These are phyloP conservation scores for Agrilus planipennis DNA, from an alignment of 1,140 invertebrate species.

Conservation along the genomic window DNA sequence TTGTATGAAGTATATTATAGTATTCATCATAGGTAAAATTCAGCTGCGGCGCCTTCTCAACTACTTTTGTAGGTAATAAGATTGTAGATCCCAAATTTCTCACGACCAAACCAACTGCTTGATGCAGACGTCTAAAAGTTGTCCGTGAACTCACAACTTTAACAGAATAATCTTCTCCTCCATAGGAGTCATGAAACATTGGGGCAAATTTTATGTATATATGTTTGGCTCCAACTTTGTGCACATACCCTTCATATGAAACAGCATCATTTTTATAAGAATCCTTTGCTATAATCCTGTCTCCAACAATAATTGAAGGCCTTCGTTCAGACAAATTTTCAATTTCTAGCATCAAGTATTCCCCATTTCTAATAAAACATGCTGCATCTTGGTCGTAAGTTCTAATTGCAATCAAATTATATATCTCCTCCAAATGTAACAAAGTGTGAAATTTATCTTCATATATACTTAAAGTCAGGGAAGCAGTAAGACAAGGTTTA, in stretches of 20 bases:
- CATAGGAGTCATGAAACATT: slow-evolving; percentile 28
- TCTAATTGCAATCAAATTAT: slow-evolving; percentile 48
- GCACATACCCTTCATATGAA: slow-evolving; percentile 30
- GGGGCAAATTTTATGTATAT: slow-evolving; percentile 27
- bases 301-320: slow-evolving; percentile 72
- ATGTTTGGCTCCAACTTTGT: slow-evolving; percentile 27
- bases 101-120: slow-evolving; percentile 21
- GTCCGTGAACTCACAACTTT: slow-evolving; percentile 16
- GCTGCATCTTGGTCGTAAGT: slow-evolving; percentile 57
- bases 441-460: slow-evolving; percentile 53
- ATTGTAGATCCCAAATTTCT: slow-evolving; percentile 22
- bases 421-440: slow-evolving; percentile 69
- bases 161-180: slow-evolving; percentile 29
- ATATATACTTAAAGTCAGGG: slow-evolving; percentile 45
- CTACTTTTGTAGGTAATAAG: slow-evolving; percentile 25
- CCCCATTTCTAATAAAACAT: slow-evolving; percentile 46
- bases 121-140: slow-evolving; percentile 21
- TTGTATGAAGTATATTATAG: background rate
- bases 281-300: slow-evolving; percentile 52
- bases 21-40: slow-evolving; percentile 15
- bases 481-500: slow-evolving; percentile 38
- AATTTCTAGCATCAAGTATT: slow-evolving; percentile 63
- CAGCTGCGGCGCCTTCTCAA: slow-evolving; percentile 21
- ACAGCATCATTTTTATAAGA: slow-evolving; percentile 28
- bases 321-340: slow-evolving; percentile 70